Evolutionary conservation across 2,888 invertebrate species (phyloP).

Genomic region (Heliconius ismenius): DNA sequence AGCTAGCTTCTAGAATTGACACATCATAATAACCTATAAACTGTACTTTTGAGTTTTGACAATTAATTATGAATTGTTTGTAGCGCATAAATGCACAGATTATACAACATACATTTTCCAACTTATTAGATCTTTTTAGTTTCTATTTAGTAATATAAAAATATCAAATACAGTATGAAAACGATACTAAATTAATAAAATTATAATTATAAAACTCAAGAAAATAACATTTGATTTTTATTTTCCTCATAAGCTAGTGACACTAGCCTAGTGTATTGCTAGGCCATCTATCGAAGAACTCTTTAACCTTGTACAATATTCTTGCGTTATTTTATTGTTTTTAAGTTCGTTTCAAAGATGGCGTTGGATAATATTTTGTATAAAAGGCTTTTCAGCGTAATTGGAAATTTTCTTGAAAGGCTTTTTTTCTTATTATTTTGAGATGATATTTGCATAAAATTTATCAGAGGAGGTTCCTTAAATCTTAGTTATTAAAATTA

Average conservation of each 20-base stretch:
- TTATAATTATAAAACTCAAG: not conserved
- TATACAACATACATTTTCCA: not conserved
- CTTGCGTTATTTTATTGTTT: not conserved
- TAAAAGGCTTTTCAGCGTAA: not conserved
- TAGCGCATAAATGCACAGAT: not conserved
- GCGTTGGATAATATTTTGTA: not conserved
- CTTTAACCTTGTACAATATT: not conserved
- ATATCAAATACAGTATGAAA: no score
- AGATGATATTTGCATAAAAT: not conserved
- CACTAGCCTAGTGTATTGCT: no score
- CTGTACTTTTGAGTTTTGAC: slow-evolving; percentile 21
- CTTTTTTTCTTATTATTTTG: not conserved
- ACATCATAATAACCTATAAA: slow-evolving; percentile 41
- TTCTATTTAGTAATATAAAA: not conserved
- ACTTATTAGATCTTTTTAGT: not conserved
- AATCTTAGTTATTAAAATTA: not conserved
- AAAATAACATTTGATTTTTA: not conserved
- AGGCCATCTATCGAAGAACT: not conserved
- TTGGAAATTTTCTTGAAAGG: not conserved
- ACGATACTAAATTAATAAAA: not conserved
- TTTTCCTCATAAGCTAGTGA: not conserved
- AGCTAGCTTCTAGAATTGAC: slow-evolving; percentile 35
- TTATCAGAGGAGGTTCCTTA: no score
- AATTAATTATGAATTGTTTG: slow-evolving; percentile 4
- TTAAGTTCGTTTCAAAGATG: not conserved